phyloP scores from a whole-genome alignment of 2,797 vertebrate species.

The Chrosomus eos region DNA sequence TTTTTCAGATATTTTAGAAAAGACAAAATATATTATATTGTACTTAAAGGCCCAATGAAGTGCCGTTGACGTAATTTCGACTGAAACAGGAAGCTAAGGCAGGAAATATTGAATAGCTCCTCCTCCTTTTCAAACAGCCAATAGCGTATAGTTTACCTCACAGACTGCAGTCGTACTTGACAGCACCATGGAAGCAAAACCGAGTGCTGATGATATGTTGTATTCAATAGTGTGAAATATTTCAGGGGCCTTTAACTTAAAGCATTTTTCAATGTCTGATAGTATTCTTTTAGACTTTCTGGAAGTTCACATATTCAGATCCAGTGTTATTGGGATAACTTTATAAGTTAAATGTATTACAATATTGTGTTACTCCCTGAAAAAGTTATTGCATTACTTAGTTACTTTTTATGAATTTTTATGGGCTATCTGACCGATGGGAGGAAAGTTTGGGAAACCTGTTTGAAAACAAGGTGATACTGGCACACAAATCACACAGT shows the following conservation, averaged over 20 bases:
- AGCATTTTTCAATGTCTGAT: neutral
- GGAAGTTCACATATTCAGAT: neutral
- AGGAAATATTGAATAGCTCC: no score
- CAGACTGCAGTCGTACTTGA: no score
- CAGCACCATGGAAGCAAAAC: no score
- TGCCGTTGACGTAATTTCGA: no score
- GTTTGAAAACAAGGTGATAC: conserved; percentile 12
- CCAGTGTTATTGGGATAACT: no score
- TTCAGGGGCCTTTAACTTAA: no score
- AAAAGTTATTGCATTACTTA: neutral
- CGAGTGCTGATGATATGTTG: no score
- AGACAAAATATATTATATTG: neutral
- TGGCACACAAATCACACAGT: conserved; percentile 6
- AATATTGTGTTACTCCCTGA: neutral
- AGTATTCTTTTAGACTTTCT: neutral
- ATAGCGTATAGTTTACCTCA: no score
- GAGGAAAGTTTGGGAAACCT: neutral
- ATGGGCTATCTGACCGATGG: neutral
- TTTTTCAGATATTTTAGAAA: neutral
- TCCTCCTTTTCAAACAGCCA: no score
- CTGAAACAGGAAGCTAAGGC: no score
- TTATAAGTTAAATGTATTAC: neutral
- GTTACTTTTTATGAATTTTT: neutral
- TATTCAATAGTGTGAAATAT: no score
- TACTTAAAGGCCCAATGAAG: neutral